Conservation (phyloP, 1,140 invertebrate genomes). For the Oryctes rhinoceros region DNA sequence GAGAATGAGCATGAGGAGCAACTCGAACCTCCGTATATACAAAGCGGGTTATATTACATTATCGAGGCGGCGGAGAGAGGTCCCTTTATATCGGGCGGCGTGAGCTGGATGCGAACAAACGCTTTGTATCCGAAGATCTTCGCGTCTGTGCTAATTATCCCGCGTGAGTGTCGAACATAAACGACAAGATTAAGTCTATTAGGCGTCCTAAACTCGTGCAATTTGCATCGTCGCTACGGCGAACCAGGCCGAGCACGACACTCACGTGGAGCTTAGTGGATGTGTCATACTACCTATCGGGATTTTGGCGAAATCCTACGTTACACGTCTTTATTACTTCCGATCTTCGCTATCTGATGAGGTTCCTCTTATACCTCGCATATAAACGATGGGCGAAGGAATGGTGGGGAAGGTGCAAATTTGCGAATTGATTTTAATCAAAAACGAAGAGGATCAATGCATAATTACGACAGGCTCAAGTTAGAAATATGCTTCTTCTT, state of each 20-base stretch:
- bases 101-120: constrained; percentile 5
- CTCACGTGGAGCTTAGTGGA: constrained; percentile 48
- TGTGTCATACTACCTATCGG: constrained; percentile 46
- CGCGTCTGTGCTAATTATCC: constrained; percentile 58
- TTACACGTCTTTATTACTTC: constrained; percentile 48
- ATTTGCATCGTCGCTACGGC: constrained; percentile 56
- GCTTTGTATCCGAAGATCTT: constrained; percentile 54
- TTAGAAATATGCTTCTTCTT: no score
- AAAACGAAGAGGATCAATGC: no score
- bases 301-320: constrained; percentile 44
- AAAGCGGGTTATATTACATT: not conserved
- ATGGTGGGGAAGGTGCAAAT: no score
- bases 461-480: no score
- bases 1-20: not conserved
- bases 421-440: no score
- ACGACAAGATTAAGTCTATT: constrained; percentile 61
- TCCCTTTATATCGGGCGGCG: no score
- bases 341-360: not conserved
- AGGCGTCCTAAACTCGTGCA: constrained; percentile 58
- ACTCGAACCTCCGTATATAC: not conserved
- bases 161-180: constrained; percentile 59
- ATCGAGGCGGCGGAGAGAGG: no score
- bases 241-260: constrained; percentile 45
- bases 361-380: no score
- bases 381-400: no score